These are phyloP conservation scores for Troglohyphantes excavatus DNA, from an alignment of 2,888 invertebrate genomes.

Conservation along the genomic window DNA sequence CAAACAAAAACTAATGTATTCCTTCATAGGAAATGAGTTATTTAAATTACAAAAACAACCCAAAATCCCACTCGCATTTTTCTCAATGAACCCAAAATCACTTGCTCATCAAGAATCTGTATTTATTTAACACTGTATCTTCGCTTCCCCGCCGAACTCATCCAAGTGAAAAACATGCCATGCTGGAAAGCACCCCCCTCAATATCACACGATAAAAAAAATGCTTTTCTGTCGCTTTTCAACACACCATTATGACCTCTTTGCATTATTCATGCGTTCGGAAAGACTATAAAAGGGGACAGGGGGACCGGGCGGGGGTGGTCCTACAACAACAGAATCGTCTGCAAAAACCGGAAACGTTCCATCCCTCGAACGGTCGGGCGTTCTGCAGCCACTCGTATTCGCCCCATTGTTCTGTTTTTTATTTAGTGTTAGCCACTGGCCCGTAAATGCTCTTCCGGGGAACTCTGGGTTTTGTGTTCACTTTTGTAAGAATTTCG, in stretches of 20 bases:
- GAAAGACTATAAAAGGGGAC: slow-evolving; percentile 50
- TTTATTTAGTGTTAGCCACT: slow-evolving; percentile 62
- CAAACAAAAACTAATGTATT: no score
- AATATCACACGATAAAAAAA: slow-evolving; percentile 38
- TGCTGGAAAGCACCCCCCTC: slow-evolving; percentile 1
- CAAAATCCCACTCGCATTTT: not conserved
- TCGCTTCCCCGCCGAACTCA: not conserved
- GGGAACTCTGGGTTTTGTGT: slow-evolving; percentile 14
- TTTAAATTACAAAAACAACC: not conserved
- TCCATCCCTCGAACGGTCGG: slow-evolving; percentile 23
- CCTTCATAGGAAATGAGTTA: not conserved
- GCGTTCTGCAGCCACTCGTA: slow-evolving; percentile 56
- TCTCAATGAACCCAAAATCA: not conserved
- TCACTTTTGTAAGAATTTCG: not conserved
- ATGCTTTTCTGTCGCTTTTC: slow-evolving; percentile 40
- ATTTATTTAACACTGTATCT: not conserved
- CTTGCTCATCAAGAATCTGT: not conserved
- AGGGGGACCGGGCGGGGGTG: slow-evolving; percentile 19
- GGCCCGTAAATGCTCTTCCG: slow-evolving; percentile 45
- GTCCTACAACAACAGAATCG: slow-evolving; percentile 42
- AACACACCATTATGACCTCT: slow-evolving; percentile 41
- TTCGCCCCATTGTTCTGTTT: slow-evolving; percentile 56
- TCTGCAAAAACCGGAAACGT: slow-evolving; percentile 63
- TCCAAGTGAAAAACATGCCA: not conserved
- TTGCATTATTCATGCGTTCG: slow-evolving; percentile 75